Percentiles rank a stretch among this genome's conserved stretches.
phyloP scores from a whole-genome alignment of 2,797 vertebrate species.

The Channallabes apus region DNA sequence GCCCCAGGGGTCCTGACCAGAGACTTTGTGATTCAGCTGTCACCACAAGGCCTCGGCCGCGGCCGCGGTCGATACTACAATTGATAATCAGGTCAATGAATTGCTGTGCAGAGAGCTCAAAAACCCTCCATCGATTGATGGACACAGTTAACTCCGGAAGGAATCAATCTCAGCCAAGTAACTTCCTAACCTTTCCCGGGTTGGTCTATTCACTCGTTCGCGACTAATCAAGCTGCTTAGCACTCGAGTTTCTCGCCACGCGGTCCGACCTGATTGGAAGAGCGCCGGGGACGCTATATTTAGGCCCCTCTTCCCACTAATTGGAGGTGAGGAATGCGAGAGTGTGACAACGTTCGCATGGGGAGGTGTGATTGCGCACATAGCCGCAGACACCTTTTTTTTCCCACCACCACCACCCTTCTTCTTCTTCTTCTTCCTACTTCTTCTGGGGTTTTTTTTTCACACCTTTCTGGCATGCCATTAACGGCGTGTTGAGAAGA shows the following conservation, averaged over 20 bases:
- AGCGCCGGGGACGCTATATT: conserved; percentile 55
- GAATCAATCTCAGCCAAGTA: conserved; percentile 47
- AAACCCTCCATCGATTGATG: conserved; percentile 48
- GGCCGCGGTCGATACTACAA: conserved; percentile 43
- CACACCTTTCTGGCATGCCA: conserved; percentile 59
- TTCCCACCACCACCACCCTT: conserved; percentile 27
- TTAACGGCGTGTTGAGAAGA: conserved; percentile 59
- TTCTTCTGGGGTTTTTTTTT: conserved; percentile 6
- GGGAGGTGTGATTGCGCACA: conserved; percentile 63
- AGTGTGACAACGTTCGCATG: conserved; percentile 60
- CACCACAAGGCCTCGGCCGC: conserved; percentile 2
- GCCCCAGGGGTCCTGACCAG: conserved; percentile 1
- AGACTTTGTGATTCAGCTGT: conserved; percentile 8
- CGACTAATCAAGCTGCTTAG: conserved; percentile 48
- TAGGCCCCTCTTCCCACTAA: conserved; percentile 57
- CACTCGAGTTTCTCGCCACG: conserved; percentile 48
- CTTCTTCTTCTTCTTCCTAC: conserved; percentile 36
- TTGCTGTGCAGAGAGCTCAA: conserved; percentile 33
- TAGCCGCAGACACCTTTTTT: conserved; percentile 53
- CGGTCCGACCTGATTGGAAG: conserved; percentile 56
- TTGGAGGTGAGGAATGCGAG: conserved; percentile 63
- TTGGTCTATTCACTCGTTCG: conserved; percentile 34
- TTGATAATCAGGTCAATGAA: conserved; percentile 49
- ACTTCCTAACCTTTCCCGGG: conserved; percentile 43
- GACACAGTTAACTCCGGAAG: conserved; percentile 35